phyloP scores from a whole-genome alignment of 2,113 vertebrate species.

The Archilochus colubris region DNA sequence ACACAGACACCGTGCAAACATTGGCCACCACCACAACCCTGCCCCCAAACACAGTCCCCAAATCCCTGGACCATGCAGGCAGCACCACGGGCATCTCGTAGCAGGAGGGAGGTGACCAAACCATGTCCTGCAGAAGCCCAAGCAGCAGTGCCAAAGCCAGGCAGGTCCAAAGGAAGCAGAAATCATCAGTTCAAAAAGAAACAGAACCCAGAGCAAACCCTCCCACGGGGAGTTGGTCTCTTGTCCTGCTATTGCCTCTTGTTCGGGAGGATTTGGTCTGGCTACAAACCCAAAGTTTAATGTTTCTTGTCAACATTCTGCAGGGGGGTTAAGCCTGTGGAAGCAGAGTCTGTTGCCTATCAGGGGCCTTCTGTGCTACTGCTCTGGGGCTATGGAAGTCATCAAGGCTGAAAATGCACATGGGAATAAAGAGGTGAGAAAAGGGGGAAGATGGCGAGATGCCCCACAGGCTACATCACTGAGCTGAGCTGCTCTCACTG shows the following conservation, averaged over 20 bases:
- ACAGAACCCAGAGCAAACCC: not conserved
- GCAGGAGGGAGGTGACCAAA: not conserved
- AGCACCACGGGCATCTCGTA: accelerated
- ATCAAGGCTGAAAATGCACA: not conserved
- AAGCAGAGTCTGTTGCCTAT: not conserved
- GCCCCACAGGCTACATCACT: accelerated
- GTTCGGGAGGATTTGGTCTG: not conserved
- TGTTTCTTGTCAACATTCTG: not conserved
- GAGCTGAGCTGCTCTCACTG: not conserved
- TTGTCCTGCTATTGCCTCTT: no score
- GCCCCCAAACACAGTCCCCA: not conserved
- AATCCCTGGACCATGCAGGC: accelerated
- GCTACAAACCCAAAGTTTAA: not conserved
- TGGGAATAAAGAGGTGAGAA: not conserved
- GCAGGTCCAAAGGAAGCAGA: not conserved
- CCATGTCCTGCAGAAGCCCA: not conserved
- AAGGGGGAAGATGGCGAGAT: not conserved
- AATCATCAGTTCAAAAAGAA: not conserved
- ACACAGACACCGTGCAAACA: accelerated
- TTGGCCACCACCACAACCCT: not conserved
- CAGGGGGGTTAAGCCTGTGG: not conserved
- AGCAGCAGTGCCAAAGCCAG: not conserved
- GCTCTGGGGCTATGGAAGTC: not conserved
- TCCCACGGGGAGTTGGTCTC: accelerated
- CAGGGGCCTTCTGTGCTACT: accelerated